Conservation (phyloP, 2,888 invertebrate species). For the Cheilosia impressa region DNA sequence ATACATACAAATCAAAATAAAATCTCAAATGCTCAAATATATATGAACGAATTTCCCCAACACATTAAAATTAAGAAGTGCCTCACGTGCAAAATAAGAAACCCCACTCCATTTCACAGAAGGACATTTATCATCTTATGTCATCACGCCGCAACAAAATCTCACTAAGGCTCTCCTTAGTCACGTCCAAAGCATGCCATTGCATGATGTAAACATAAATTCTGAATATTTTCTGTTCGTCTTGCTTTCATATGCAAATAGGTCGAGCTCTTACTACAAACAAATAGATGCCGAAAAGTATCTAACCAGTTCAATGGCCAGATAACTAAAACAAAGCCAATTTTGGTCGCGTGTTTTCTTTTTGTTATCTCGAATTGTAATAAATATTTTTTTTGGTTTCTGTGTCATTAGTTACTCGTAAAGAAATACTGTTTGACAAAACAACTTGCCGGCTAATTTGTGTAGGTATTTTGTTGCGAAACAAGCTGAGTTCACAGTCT, state of each 20-base stretch:
- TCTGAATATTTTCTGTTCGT: constrained; percentile 12
- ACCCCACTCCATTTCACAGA: constrained; percentile 19
- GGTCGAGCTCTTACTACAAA: constrained; percentile 19
- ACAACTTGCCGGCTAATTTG: constrained; percentile 28
- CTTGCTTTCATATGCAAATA: constrained; percentile 62
- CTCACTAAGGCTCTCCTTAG: constrained; percentile 36
- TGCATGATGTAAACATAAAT: constrained; percentile 62
- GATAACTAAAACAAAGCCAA: constrained; percentile 42
- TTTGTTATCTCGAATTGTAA: constrained; percentile 27
- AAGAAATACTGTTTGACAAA: constrained; percentile 21
- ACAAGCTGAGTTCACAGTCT: constrained; percentile 33
- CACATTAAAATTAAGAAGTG: constrained; percentile 33
- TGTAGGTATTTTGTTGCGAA: constrained; percentile 28
- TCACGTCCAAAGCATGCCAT: constrained; percentile 57
- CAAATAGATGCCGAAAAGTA: constrained; percentile 16
- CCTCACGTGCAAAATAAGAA: constrained; percentile 25
- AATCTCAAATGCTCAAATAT: constrained; percentile 19
- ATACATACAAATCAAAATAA: not conserved
- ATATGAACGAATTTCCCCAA: constrained; percentile 26
- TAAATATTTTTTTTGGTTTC: constrained; percentile 49
- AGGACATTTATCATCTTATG: constrained; percentile 30
- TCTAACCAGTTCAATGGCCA: constrained; percentile 59
- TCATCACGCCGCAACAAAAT: constrained; percentile 35
- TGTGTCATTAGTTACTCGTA: constrained; percentile 36
- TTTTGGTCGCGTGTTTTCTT: constrained; percentile 6